Percentiles rank a stretch among this genome's conserved stretches.
Conservation (phyloP, 2,888 invertebrate species). For the Fragum sueziense region DNA sequence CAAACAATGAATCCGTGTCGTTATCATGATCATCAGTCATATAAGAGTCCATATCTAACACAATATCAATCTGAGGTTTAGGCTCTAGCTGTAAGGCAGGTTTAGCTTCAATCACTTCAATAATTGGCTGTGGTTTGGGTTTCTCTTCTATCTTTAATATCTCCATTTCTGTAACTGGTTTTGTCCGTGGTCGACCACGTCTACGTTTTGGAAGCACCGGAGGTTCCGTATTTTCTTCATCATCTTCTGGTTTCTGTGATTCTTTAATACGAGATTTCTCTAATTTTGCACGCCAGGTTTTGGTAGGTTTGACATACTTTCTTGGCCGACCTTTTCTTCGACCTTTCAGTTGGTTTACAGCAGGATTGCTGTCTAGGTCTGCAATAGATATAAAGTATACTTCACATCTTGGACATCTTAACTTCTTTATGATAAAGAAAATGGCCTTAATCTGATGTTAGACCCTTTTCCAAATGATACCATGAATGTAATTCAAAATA, state of each 20-base stretch:
- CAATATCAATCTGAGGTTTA: constrained; percentile 1
- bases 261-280: constrained; percentile 64
- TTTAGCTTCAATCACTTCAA: too few species aligned
- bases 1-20: constrained; percentile 47
- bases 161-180: too few species aligned
- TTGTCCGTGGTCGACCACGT: constrained; percentile 50
- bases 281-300: constrained; percentile 68
- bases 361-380: constrained; percentile 65
- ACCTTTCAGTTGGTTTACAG: constrained; percentile 59
- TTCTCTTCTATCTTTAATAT: constrained; percentile 32
- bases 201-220: constrained; percentile 47
- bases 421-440: constrained; percentile 19
- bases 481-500: too few species aligned
- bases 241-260: constrained; percentile 30
- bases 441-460: too few species aligned
- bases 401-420: constrained; percentile 56
- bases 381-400: constrained; percentile 46
- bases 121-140: neutral
- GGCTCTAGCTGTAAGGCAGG: neutral
- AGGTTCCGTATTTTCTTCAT: constrained; percentile 18
- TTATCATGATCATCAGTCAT: constrained; percentile 48
- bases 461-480: too few species aligned
- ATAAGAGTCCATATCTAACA: constrained; percentile 47
- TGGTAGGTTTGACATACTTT: constrained; percentile 70
- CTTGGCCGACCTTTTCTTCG: constrained; percentile 66